Evolutionary conservation across 2,113 vertebrate genomes (phyloP).

Genomic region (Elephantulus edwardii): DNA sequence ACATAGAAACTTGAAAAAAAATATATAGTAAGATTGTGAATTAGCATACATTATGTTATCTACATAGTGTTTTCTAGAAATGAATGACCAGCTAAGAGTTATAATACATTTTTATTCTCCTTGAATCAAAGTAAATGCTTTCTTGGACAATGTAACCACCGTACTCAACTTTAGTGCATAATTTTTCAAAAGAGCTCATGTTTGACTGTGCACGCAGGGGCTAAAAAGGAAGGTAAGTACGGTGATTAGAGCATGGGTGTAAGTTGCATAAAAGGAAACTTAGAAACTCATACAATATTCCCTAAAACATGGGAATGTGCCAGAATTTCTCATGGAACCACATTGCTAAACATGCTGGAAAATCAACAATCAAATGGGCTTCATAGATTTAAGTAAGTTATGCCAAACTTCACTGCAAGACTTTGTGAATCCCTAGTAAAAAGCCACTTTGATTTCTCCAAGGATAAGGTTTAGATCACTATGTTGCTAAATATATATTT

Average conservation of each 20-base stretch:
- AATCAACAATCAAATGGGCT: neutral
- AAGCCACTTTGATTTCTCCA: constrained; percentile 27
- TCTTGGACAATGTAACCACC: neutral
- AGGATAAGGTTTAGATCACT: neutral
- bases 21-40: rapidly evolving
- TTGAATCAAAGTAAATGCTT: neutral
- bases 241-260: neutral
- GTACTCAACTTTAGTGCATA: neutral
- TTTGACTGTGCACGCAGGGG: neutral
- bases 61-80: neutral
- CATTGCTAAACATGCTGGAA: neutral
- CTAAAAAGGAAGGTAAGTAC: neutral
- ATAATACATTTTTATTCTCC: neutral
- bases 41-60: neutral
- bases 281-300: neutral
- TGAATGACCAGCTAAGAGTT: neutral
- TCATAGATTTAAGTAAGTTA: neutral
- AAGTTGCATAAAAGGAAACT: neutral
- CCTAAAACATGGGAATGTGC: neutral
- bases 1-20: neutral
- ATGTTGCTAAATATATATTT: neutral
- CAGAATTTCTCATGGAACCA: neutral
- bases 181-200: neutral
- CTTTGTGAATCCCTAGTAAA: neutral
- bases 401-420: neutral